Percentiles rank a stretch among this genome's conserved stretches.
Conservation (phyloP, 2,797 vertebrate species). For the Oreochromis grahami region DNA sequence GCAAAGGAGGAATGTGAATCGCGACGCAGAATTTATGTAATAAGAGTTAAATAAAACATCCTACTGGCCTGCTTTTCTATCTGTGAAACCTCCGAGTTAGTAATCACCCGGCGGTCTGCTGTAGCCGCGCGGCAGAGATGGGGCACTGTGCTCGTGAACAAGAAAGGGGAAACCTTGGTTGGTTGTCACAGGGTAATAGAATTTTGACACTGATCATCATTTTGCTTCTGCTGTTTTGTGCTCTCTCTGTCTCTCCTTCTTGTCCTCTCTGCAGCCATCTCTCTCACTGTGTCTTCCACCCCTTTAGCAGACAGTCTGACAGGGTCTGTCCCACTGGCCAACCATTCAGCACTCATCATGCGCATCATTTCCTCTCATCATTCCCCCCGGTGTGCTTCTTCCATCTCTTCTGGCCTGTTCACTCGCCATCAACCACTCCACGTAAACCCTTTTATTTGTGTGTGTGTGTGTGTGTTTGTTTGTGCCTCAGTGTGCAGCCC, state of each 20-base stretch:
- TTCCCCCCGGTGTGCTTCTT: conserved; percentile 62
- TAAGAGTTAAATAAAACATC: conserved; percentile 71
- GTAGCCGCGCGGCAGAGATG: not conserved
- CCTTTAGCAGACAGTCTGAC: conserved; percentile 68
- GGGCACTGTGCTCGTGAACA: not conserved
- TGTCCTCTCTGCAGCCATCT: conserved; percentile 27
- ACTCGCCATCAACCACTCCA: conserved; percentile 41
- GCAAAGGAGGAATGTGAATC: conserved; percentile 42
- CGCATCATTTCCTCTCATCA: conserved; percentile 74
- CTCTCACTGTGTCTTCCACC: conserved; percentile 37
- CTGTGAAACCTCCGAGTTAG: conserved; percentile 37
- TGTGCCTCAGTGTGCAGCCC: not conserved
- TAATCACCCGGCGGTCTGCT: conserved; percentile 3
- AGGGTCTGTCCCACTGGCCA: conserved; percentile 71
- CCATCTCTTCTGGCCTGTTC: conserved; percentile 61
- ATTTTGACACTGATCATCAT: conserved; percentile 47
- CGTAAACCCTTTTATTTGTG: conserved; percentile 40
- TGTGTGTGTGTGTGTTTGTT: not conserved
- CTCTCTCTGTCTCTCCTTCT: conserved; percentile 29
- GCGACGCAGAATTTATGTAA: conserved; percentile 61
- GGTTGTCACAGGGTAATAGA: conserved; percentile 46
- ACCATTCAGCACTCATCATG: conserved; percentile 74
- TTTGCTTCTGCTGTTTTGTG: conserved; percentile 16
- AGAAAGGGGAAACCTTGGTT: conserved; percentile 24
- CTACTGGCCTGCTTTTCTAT: conserved; percentile 43